Conservation (phyloP, 2,797 vertebrate genomes). For the Phalloptychus januarius region DNA sequence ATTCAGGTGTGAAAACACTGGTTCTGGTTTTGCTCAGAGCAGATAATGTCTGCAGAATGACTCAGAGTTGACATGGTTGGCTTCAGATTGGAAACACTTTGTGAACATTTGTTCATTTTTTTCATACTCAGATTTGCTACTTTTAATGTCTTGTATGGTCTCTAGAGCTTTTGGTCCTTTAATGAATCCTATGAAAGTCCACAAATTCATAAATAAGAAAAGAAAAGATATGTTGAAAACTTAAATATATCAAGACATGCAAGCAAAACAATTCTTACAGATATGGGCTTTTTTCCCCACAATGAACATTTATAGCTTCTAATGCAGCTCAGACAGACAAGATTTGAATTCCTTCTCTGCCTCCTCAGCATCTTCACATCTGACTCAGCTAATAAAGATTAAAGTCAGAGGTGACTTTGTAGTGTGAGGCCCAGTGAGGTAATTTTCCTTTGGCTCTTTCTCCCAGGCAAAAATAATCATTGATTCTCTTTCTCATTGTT, state of each 20-base stretch:
- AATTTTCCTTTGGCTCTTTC: constrained; percentile 63
- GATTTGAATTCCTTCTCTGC: constrained; percentile 64
- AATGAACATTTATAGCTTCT: constrained; percentile 9
- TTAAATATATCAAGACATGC: not conserved
- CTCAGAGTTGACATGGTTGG: not conserved
- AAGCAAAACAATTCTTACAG: constrained; percentile 4
- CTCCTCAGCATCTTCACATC: constrained; percentile 75
- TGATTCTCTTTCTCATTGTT: constrained; percentile 54
- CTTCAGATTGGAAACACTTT: not conserved
- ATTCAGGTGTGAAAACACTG: not conserved
- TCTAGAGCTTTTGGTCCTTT: not conserved
- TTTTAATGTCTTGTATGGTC: not conserved
- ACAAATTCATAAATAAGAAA: not conserved
- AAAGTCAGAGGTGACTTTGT: constrained; percentile 74
- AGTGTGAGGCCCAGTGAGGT: constrained; percentile 46
- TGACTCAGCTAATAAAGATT: constrained; percentile 77
- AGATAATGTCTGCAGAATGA: constrained; percentile 4
- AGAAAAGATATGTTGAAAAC: not conserved
- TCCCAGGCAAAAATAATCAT: constrained; percentile 47
- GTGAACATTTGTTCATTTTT: not conserved
- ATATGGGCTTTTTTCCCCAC: not conserved
- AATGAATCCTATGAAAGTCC: not conserved
- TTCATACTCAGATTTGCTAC: not conserved
- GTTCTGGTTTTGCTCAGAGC: not conserved
- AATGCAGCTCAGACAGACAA: constrained; percentile 42